Base-by-base conservation (phyloP, 2,888 invertebrate species). In the Blera fallax region DNA sequence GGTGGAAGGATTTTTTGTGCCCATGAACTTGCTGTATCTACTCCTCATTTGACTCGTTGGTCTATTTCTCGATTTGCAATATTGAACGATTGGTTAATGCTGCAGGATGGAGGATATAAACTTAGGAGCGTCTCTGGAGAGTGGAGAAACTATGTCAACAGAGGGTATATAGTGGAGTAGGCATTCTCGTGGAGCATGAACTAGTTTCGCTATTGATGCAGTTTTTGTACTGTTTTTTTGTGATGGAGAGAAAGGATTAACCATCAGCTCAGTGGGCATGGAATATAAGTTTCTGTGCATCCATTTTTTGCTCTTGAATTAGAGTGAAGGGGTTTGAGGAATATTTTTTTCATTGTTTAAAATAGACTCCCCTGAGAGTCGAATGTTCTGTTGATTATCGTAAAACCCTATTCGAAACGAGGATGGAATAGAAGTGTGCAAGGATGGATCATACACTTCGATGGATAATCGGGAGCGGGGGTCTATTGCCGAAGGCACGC, bases 11-110 rank as follows among this genome's bases (percentile, higher is more conserved):
- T 21, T n/a, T 50, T 48, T 32, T 48, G 24, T 83, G 79, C 60
- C 83, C 79, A 29, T 83, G 83, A 83, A 83, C 83, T 83, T 79
- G 65, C 58, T 14, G 45, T 64, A 40, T 14, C 18, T 48, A 29
- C 29, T 64, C 45, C 45, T 18, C 32, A 21, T 64, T 45, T 48
- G 37, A 10, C 18, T 16, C 27, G 16, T 45, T 64, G n/a, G 40
- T 40, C 10, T 4, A 27, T 40, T 60, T 27, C 10, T 32, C 29
- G 45, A 32, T 64, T 64, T 18, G 45, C 45, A 10, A 11, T 40
- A 64, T n/a, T 18, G 10, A 43, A 14, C 27, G 43, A 27, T 24
- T 62, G 45, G 18, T 45, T 27, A 21, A 21, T 11, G 7, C 58
- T n/a, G 24, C n/a, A 40, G 58, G 58, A 24, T 58, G 21, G 37